Evolutionary conservation across 1,140 invertebrate genomes (phyloP).

Genomic region (Dendroctonus valens): DNA sequence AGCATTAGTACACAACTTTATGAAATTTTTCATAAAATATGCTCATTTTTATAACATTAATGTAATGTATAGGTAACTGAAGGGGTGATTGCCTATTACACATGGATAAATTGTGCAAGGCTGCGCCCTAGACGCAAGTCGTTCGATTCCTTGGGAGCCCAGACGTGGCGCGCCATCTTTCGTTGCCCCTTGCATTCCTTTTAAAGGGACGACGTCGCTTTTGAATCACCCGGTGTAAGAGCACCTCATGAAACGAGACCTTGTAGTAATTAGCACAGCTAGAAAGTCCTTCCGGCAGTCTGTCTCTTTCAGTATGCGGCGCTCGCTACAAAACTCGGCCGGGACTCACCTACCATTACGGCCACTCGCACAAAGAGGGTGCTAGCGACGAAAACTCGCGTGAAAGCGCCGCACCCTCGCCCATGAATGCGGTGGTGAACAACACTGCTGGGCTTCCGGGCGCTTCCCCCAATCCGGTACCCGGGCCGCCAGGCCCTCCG

Average conservation of each 20-base stretch:
- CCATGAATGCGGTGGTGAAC: conserved; percentile 46
- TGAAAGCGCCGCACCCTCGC: conserved; percentile 50
- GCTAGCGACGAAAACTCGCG: conserved; percentile 53
- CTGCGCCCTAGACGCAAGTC: no score
- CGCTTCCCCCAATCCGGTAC: conserved; percentile 36
- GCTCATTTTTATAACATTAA: no score
- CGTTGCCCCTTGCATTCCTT: no score
- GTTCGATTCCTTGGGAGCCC: no score
- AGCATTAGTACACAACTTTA: no score
- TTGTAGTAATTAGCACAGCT: no score
- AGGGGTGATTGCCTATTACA: neutral
- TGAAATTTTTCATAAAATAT: no score
- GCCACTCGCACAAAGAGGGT: conserved; percentile 87
- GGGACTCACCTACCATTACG: conserved; percentile 95
- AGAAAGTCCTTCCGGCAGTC: neutral
- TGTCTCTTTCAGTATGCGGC: conserved; percentile 79
- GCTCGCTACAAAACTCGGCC: conserved; percentile 96
- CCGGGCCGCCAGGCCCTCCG: conserved; percentile 44
- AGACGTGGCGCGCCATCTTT: no score
- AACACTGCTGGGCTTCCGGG: conserved; percentile 39
- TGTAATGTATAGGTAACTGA: neutral
- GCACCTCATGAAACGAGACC: no score
- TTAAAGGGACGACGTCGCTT: no score
- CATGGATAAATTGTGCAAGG: neutral
- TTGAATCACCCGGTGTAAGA: no score